A percentile compares a stretch with the other conserved stretches of the same genome.
Evolutionary conservation across 2,113 vertebrate genomes (phyloP).

Genomic region (Taxidea taxus): DNA sequence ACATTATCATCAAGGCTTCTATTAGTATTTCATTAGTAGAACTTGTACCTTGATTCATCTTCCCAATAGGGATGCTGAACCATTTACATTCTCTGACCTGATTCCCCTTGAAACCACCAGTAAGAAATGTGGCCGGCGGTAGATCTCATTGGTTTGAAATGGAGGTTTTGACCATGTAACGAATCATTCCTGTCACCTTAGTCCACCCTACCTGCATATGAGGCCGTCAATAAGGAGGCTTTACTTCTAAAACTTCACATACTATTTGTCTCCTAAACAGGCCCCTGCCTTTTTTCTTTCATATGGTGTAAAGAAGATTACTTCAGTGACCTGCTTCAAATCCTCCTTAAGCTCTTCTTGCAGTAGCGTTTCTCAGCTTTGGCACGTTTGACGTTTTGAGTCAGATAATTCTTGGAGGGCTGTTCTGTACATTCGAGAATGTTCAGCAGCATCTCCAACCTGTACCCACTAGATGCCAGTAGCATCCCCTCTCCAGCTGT

Average conservation of each 20-base stretch:
- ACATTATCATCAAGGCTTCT: conserved; percentile 12
- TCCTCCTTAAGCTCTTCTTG: neutral
- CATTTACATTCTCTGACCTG: neutral
- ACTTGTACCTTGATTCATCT: neutral
- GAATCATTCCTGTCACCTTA: neutral
- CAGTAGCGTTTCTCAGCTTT: neutral
- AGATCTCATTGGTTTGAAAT: neutral
- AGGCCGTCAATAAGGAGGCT: neutral
- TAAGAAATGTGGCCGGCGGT: neutral
- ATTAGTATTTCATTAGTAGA: conserved; percentile 44
- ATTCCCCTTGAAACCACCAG: neutral
- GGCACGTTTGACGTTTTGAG: neutral
- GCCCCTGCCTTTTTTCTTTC: neutral
- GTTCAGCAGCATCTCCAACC: neutral
- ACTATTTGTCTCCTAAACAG: neutral
- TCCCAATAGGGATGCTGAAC: neutral
- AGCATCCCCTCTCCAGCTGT: neutral
- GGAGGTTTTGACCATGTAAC: neutral
- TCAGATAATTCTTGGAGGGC: neutral
- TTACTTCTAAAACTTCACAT: neutral
- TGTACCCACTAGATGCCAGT: neutral
- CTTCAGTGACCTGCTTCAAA: neutral
- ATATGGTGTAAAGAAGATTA: neutral
- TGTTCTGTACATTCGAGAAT: neutral
- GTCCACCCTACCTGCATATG: neutral